These are phyloP conservation scores for Dolichomitus sp. DNA, from an alignment of 2,888 invertebrate genomes.

Conservation along the genomic window DNA sequence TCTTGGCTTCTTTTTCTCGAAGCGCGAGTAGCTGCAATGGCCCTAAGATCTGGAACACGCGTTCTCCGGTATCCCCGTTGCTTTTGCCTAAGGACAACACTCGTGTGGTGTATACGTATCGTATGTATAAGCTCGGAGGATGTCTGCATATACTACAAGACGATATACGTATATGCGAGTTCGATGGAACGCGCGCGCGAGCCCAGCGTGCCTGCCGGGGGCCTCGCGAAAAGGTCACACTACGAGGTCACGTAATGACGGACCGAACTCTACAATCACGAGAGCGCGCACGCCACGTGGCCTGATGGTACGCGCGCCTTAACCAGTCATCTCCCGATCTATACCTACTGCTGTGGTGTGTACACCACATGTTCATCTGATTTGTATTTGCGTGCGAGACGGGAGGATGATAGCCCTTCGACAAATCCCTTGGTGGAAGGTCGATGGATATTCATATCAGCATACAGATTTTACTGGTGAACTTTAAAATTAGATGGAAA, in stretches of 20 bases:
- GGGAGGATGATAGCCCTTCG: constrained; percentile 19
- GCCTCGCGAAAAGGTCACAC: constrained; percentile 80
- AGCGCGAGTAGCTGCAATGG: constrained; percentile 9
- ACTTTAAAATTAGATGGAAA: neutral
- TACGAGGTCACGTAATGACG: constrained; percentile 83
- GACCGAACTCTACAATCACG: constrained; percentile 84
- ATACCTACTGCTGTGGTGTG: constrained; percentile 34
- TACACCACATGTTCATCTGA: constrained; percentile 32
- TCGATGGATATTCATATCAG: neutral
- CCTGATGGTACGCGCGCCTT: constrained; percentile 73
- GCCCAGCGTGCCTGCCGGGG: constrained; percentile 76
- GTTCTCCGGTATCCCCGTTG: constrained; percentile 43
- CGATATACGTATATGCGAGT: constrained; percentile 20
- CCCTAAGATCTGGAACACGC: constrained; percentile 71
- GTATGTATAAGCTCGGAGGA: constrained; percentile 15
- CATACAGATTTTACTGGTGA: neutral
- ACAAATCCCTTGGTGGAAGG: neutral
- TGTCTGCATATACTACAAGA: constrained; percentile 7
- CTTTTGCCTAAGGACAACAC: constrained; percentile 54
- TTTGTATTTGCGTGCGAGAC: constrained; percentile 16
- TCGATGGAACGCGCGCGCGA: constrained; percentile 31
- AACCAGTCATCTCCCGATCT: constrained; percentile 63
- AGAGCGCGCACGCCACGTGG: constrained; percentile 84
- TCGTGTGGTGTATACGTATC: constrained; percentile 23
- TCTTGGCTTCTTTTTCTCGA: constrained; percentile 8